A percentile compares a stretch with the other conserved stretches of the same genome.
These are phyloP conservation scores for Andrena hattorfiana DNA, from an alignment of 2,888 invertebrate genomes.

Conservation along the genomic window DNA sequence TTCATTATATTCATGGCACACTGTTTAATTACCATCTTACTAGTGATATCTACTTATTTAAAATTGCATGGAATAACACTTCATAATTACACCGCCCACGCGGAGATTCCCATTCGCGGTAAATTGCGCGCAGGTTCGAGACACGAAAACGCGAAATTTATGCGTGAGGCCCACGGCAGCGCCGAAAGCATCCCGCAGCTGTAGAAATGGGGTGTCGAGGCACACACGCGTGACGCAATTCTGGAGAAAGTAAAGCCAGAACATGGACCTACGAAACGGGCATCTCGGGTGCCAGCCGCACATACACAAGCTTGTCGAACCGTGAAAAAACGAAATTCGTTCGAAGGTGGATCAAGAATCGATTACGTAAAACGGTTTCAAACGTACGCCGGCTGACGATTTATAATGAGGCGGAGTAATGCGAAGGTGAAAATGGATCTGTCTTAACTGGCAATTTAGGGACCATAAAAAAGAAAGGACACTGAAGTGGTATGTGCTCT, in stretches of 20 bases:
- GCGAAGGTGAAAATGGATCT: constrained; percentile 34
- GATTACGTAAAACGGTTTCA: constrained; percentile 65
- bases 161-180: constrained; percentile 4
- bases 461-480: constrained; percentile 7
- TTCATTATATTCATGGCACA: too few relatives aligned
- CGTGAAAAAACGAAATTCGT: constrained; percentile 58
- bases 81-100: too few relatives aligned
- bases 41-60: too few relatives aligned
- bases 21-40: too few relatives aligned
- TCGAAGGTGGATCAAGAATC: constrained; percentile 56
- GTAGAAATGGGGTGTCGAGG: constrained; percentile 56
- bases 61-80: too few relatives aligned
- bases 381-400: constrained; percentile 32
- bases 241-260: constrained; percentile 67
- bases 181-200: constrained; percentile 41
- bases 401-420: constrained; percentile 26
- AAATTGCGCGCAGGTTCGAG: constrained; percentile 3
- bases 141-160: constrained; percentile 23
- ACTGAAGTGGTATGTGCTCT: background rate
- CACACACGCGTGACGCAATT: constrained; percentile 63
- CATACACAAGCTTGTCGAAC: constrained; percentile 16
- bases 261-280: constrained; percentile 47
- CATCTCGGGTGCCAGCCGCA: constrained; percentile 48
- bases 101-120: background rate
- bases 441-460: constrained; percentile 43